phyloP scores from a whole-genome alignment of 2,888 invertebrate genomes.

The Cantharis rufa region DNA sequence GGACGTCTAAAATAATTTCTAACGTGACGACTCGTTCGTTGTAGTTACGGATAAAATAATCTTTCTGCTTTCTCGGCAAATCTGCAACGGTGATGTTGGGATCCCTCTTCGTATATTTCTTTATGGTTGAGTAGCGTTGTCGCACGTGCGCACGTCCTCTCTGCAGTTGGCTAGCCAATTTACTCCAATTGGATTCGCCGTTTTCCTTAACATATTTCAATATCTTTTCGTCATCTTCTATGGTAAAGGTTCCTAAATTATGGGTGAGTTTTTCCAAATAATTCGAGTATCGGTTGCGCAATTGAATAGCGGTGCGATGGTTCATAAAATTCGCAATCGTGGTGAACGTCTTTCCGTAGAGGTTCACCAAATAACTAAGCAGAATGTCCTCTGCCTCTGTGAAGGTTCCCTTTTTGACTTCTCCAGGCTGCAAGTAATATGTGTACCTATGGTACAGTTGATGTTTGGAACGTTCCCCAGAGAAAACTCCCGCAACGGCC shows the following conservation, averaged over 20 bases:
- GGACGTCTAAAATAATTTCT: neutral
- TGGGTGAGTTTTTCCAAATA: slow-evolving; percentile 51
- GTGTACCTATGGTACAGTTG: slow-evolving; percentile 67
- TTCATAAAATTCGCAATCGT: slow-evolving; percentile 63
- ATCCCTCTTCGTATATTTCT: slow-evolving; percentile 57
- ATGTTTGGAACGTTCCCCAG: slow-evolving; percentile 63
- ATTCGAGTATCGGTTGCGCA: slow-evolving; percentile 64
- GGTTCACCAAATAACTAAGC: slow-evolving; percentile 63
- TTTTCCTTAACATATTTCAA: slow-evolving; percentile 57
- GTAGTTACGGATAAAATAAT: neutral
- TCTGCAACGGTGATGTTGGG: slow-evolving; percentile 51
- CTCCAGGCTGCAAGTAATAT: slow-evolving; percentile 53
- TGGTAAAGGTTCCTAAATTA: slow-evolving; percentile 62
- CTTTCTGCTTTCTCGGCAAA: slow-evolving; percentile 50
- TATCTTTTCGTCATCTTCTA: slow-evolving; percentile 68
- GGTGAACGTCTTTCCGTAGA: slow-evolving; percentile 65
- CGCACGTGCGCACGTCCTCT: slow-evolving; percentile 57
- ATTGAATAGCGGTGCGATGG: slow-evolving; percentile 64
- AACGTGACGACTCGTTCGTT: neutral
- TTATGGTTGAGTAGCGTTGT: slow-evolving; percentile 58
- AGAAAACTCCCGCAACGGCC: slow-evolving; percentile 66
- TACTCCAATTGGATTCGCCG: slow-evolving; percentile 55
- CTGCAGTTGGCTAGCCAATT: slow-evolving; percentile 59
- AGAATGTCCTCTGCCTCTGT: slow-evolving; percentile 68
- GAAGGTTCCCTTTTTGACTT: slow-evolving; percentile 66